These are phyloP conservation scores for Ciconia maguari DNA, from an alignment of 2,113 vertebrate genomes.

Conservation along the genomic window DNA sequence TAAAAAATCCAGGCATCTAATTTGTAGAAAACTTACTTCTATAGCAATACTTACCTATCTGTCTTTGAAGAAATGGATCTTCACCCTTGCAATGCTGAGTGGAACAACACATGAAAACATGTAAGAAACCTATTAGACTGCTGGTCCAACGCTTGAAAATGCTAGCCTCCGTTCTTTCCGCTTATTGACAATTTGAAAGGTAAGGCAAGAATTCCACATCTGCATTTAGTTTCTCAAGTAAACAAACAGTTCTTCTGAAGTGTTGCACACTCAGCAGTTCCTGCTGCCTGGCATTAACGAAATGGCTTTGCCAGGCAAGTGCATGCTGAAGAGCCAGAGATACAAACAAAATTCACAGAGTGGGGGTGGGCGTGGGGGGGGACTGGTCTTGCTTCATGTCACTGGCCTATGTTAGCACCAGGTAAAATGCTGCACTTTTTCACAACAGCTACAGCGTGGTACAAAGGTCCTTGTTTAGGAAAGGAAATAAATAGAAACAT, in stretches of 20 bases:
- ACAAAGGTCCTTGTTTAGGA: background rate
- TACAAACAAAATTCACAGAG: background rate
- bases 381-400: background rate
- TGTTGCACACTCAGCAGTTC: background rate
- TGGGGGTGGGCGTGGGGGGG: background rate
- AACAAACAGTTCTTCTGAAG: constrained; percentile 24
- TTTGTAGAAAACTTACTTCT: background rate
- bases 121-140: background rate
- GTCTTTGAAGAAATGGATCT: background rate
- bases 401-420: background rate
- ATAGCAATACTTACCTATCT: background rate
- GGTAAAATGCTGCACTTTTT: background rate
- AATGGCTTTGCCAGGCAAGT: background rate
- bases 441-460: background rate
- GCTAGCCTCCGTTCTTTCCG: background rate
- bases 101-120: background rate
- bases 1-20: background rate
- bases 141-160: background rate
- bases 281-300: background rate
- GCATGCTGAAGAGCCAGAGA: background rate
- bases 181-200: background rate
- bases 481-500: background rate
- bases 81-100: background rate
- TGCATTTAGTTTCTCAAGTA: constrained; percentile 9
- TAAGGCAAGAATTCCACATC: background rate